A percentile compares a stretch with the other conserved stretches of the same genome.
Conservation (phyloP, 2,113 vertebrate genomes). For the Hyperoodon ampullatus region DNA sequence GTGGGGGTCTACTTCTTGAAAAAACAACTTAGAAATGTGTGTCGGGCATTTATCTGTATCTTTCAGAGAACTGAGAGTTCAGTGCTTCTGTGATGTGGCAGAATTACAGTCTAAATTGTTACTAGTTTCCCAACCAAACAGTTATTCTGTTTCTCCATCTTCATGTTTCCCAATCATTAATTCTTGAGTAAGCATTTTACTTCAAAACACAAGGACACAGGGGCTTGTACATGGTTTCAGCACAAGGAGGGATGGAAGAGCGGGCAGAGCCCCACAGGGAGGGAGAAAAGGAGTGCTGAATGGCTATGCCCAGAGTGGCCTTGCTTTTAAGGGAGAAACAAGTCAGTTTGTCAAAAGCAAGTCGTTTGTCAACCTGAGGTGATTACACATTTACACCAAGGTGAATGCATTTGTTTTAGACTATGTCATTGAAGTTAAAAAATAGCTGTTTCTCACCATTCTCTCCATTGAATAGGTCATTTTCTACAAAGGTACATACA, state of each 20-base stretch:
- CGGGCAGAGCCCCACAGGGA: not conserved
- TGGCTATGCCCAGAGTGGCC: not conserved
- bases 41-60: too few relatives aligned
- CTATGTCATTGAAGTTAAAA: not conserved
- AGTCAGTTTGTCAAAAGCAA: constrained; percentile 8
- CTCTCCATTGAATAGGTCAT: not conserved
- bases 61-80: too few relatives aligned
- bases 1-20: too few relatives aligned
- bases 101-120: too few relatives aligned
- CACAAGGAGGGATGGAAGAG: not conserved
- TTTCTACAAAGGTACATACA: not conserved
- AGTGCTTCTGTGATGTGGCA: too few relatives aligned
- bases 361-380: not conserved
- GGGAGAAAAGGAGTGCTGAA: not conserved
- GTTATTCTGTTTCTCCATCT: too few relatives aligned
- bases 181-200: too few relatives aligned
- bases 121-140: too few relatives aligned
- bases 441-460: not conserved
- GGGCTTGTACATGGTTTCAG: too few relatives aligned
- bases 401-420: constrained; percentile 59
- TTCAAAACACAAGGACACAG: too few relatives aligned
- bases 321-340: constrained; percentile 37
- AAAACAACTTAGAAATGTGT: too few relatives aligned
- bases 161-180: too few relatives aligned
- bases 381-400: constrained; percentile 28